A percentile compares a stretch with the other conserved stretches of the same genome.
These are phyloP conservation scores for Nerophis lumbriciformis DNA, from an alignment of 2,113 vertebrate genomes.

Conservation along the genomic window DNA sequence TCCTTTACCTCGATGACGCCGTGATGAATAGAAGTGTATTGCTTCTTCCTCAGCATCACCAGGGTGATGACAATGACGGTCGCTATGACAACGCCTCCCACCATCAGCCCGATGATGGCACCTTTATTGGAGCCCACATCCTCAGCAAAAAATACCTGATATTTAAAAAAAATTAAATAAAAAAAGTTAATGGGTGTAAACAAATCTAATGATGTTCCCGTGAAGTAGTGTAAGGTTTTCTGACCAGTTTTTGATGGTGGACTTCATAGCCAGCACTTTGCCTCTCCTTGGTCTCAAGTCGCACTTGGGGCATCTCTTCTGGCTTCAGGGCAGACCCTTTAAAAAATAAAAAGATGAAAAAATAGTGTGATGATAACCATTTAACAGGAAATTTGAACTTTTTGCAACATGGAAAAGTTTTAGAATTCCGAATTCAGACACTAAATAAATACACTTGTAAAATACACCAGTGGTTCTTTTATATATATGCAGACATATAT, in stretches of 20 bases:
- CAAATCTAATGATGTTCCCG: not conserved
- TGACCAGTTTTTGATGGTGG: conserved; percentile 90
- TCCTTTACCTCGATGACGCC: conserved; percentile 89
- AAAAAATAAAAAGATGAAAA: conserved; percentile 11
- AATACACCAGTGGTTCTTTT: no score
- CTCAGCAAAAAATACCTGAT: conserved; percentile 91
- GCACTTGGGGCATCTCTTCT: conserved; percentile 86
- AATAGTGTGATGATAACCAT: not conserved
- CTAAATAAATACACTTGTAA: no score
- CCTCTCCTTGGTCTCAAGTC: conserved; percentile 83
- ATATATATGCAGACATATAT: not conserved
- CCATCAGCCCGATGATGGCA: conserved; percentile 97
- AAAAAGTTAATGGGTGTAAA: not conserved
- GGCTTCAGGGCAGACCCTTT: conserved; percentile 85
- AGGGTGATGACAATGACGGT: conserved; percentile 97
- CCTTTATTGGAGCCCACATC: conserved; percentile 97
- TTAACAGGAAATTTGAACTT: no score
- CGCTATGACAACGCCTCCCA: conserved; percentile 97
- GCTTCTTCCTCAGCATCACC: conserved; percentile 99
- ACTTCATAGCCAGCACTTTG: conserved; percentile 89
- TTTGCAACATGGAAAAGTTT: no score
- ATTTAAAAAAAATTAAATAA: not conserved
- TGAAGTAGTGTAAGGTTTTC: not conserved
- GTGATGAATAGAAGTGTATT: conserved; percentile 97
- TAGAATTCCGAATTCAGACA: no score